These are phyloP conservation scores for Coelopa frigida DNA, from an alignment of 1,140 invertebrate species.

Conservation along the genomic window DNA sequence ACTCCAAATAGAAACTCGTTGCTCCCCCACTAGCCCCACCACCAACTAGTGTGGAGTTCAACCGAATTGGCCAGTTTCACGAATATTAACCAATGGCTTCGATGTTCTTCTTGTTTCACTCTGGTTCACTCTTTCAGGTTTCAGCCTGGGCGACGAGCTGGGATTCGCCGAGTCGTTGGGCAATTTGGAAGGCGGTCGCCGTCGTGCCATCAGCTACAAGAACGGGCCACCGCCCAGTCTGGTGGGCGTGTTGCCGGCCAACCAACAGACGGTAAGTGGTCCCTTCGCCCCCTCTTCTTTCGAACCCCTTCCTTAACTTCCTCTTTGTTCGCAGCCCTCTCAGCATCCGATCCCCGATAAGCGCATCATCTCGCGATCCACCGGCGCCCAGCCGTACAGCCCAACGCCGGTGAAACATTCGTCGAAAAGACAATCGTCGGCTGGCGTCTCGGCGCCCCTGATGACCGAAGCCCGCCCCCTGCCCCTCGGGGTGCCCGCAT, in stretches of 20 bases:
- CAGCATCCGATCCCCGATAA: constrained; percentile 12
- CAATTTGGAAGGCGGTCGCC: constrained; percentile 59
- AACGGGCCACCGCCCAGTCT: constrained; percentile 45
- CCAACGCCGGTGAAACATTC: background rate
- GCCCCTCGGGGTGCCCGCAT: constrained; percentile 58
- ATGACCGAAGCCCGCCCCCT: constrained; percentile 50
- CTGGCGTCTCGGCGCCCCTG: constrained; percentile 18
- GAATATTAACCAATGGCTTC: background rate
- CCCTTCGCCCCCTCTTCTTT: background rate
- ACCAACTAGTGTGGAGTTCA: too few relatives aligned
- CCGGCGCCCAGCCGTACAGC: background rate
- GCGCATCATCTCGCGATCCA: constrained; percentile 8
- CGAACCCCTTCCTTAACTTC: background rate
- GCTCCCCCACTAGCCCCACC: too few relatives aligned
- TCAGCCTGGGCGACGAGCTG: constrained; percentile 74
- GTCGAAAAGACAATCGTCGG: background rate
- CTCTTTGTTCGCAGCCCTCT: background rate
- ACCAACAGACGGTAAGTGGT: constrained; percentile 25
- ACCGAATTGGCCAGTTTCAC: too few relatives aligned
- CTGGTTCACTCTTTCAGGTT: constrained; percentile 50
- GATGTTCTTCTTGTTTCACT: background rate
- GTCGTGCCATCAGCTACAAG: constrained; percentile 56
- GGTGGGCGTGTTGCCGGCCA: constrained; percentile 29
- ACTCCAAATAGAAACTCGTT: background rate
- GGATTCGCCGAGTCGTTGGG: constrained; percentile 72